Conservation (phyloP, 2,888 invertebrate species). For the Dynastes tityus region DNA sequence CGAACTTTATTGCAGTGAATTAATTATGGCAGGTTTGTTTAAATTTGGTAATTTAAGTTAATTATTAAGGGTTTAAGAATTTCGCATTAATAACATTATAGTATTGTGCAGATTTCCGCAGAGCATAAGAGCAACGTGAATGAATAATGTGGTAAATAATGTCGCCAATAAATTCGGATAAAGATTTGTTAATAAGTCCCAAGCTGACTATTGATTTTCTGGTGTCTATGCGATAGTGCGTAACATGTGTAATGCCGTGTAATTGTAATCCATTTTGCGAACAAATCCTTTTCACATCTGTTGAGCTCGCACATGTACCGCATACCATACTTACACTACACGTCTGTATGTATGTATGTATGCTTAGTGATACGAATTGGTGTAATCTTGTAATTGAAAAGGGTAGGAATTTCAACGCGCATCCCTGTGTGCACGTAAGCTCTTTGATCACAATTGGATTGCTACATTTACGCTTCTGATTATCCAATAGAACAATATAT, state of each 20-base stretch:
- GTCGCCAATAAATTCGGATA: constrained; percentile 32
- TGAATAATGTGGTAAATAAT: constrained; percentile 1
- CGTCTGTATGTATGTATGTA: neutral
- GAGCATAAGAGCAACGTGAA: neutral
- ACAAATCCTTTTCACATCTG: constrained; percentile 69
- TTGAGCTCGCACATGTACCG: constrained; percentile 54
- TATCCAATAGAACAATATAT: constrained; percentile 24
- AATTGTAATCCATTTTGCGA: constrained; percentile 69
- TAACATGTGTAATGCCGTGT: constrained; percentile 69
- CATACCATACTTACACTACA: neutral
- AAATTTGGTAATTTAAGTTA: too few species aligned
- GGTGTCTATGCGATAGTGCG: constrained; percentile 43
- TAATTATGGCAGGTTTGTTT: too few species aligned
- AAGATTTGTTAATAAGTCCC: constrained; percentile 30
- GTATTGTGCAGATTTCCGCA: too few species aligned
- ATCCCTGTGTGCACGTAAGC: constrained; percentile 29
- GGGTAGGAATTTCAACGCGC: constrained; percentile 47
- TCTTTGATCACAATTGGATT: constrained; percentile 46
- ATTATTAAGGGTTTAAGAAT: too few species aligned
- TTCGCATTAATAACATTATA: too few species aligned
- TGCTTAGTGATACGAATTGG: constrained; percentile 34
- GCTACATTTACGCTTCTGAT: constrained; percentile 41
- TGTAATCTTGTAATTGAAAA: constrained; percentile 50
- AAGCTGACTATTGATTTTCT: constrained; percentile 44
- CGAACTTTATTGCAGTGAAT: too few species aligned